phyloP scores from a whole-genome alignment of 2,113 vertebrate genomes.

The Terrapene triunguis region DNA sequence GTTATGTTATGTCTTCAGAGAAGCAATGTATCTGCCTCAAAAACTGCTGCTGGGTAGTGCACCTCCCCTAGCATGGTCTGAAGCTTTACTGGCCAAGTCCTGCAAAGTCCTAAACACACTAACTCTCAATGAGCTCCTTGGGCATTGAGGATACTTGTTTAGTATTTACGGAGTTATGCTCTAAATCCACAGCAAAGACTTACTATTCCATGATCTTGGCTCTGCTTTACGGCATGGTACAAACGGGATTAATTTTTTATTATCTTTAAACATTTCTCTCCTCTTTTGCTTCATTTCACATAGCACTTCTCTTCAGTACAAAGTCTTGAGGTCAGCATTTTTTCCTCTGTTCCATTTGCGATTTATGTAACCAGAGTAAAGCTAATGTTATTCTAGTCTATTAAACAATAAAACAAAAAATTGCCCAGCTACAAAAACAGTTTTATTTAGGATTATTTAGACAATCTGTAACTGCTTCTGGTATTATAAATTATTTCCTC shows the following conservation, averaged over 20 bases:
- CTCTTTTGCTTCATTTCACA: not conserved
- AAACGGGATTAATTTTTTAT: not conserved
- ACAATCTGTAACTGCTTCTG: not conserved
- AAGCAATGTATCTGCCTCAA: not conserved
- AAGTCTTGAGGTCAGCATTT: not conserved
- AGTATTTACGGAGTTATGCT: not conserved
- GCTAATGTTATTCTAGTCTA: not conserved
- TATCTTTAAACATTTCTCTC: not conserved
- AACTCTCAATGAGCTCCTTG: not conserved
- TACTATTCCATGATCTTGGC: not conserved
- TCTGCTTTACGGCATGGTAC: not conserved
- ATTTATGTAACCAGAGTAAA: not conserved
- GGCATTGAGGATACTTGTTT: not conserved
- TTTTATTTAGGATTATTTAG: not conserved
- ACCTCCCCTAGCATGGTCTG: not conserved
- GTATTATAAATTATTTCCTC: not conserved
- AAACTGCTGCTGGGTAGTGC: not conserved
- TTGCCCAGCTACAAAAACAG: not conserved
- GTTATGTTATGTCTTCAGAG: not conserved
- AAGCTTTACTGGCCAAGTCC: not conserved
- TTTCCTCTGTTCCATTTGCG: not conserved
- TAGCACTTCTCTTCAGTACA: not conserved
- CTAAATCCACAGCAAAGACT: not conserved
- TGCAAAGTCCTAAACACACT: not conserved
- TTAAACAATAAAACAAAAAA: not conserved